Conservation (phyloP, 1,140 invertebrate species). For the Himalopsyche phryganea region DNA sequence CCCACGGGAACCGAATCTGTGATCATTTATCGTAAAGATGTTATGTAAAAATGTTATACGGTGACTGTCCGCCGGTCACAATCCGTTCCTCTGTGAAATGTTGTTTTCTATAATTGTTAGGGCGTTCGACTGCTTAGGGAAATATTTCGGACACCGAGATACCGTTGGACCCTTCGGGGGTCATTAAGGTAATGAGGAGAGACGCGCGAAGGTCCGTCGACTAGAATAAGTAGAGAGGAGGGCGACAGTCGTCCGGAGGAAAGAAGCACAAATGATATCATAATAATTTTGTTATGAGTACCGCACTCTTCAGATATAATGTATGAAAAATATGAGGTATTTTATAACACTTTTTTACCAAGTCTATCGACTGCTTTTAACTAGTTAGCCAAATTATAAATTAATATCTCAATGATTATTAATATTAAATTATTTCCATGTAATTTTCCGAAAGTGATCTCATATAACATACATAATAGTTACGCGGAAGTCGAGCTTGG, state of each 20-base stretch:
- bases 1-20: conserved; percentile 7
- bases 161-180: background rate
- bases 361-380: conserved; percentile 34
- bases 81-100: conserved; percentile 45
- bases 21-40: background rate
- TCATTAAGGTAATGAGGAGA: too few species aligned
- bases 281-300: conserved; percentile 19
- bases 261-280: conserved; percentile 12
- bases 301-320: conserved; percentile 7
- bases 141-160: conserved; percentile 43
- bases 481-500: conserved; percentile 12
- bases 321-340: conserved; percentile 23
- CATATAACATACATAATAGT: conserved; percentile 18
- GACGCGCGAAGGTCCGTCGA: conserved; percentile 38
- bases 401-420: conserved; percentile 25
- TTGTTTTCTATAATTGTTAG: conserved; percentile 49
- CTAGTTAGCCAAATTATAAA: conserved; percentile 36
- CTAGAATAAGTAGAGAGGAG: too few species aligned
- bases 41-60: background rate
- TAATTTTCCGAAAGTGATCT: conserved; percentile 29
- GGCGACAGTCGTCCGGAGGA: conserved; percentile 1
- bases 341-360: conserved; percentile 34
- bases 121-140: conserved; percentile 51
- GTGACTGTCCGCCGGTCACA: conserved; percentile 31
- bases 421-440: conserved; percentile 24